Base-by-base conservation (phyloP, 1,140 invertebrate species). In the Orius insidiosus region DNA sequence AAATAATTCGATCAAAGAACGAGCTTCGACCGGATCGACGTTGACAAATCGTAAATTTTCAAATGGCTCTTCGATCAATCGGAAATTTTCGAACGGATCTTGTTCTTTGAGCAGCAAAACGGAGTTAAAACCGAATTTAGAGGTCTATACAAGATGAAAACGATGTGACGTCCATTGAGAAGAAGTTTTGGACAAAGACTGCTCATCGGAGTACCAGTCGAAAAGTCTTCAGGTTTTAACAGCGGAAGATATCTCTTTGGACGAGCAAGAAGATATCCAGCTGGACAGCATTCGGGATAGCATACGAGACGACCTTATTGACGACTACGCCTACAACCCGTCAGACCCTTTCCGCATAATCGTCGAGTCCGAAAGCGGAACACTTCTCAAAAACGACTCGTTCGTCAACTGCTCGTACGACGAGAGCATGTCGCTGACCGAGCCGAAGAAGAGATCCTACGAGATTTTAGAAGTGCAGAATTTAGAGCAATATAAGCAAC, bases 191-290 rank as follows among this genome's bases (percentile, higher is more conserved):
- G 32, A 13, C 7, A 30, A 40, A 40, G 24, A 38, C 14, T 10
- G 31, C 3, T 6, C 11, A 18, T 57, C 69, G 73, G 48, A 71
- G 71, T 48, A 66, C 67, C 50, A 39, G 19, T 24, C 24, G 24
- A 24, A 24, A 24, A 24, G 24, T 24, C 24, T 24, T 24, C 24
- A 24, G 7, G 24, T 24, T 24, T 24, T 24, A 24, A 24, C 24
- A 24, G 24, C 24, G 7, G 24, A 24, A 7, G 24, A 24, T 24
- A 7, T 24, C 24, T 24, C 24, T 24, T 24, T 24, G 7, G 24
- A 24, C 15, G 46, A 30, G 10, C 30, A 33, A 45, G 43, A 45
- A 13, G 37, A 40, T 7, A 1, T 24, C n/a, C 5, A 16, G 39
- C 14, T 4, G 7, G 8, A 16, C 18, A 39, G 14, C 8, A 18